Evolutionary conservation across 2,888 invertebrate species (phyloP).

Genomic region (Epinotia ramella): DNA sequence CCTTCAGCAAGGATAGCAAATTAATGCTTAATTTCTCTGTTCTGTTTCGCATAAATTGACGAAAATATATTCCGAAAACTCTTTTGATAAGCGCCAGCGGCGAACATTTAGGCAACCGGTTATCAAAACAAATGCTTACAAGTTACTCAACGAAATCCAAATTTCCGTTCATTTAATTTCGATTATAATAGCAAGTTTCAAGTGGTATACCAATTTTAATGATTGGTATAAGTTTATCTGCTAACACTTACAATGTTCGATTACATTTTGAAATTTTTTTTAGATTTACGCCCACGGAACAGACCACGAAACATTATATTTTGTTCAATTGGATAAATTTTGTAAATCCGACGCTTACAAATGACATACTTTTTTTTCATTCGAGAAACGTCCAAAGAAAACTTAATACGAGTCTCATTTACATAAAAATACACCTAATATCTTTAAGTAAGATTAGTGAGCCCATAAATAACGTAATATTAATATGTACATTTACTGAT

Average conservation of each 20-base stretch:
- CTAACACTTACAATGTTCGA: slow-evolving; percentile 49
- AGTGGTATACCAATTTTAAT: slow-evolving; percentile 57
- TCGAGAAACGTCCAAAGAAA: not conserved
- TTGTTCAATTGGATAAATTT: not conserved
- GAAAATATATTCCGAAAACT: slow-evolving; percentile 70
- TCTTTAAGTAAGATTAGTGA: not conserved
- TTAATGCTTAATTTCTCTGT: slow-evolving; percentile 77
- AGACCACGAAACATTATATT: slow-evolving; percentile 2
- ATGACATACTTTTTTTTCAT: not conserved
- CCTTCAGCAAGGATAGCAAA: slow-evolving; percentile 68
- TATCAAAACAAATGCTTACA: slow-evolving; percentile 62
- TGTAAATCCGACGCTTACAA: slow-evolving; percentile 11
- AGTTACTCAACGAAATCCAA: slow-evolving; percentile 51
- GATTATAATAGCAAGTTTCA: slow-evolving; percentile 54
- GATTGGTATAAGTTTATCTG: slow-evolving; percentile 55
- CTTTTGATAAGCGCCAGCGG: slow-evolving; percentile 63
- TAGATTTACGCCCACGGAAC: slow-evolving; percentile 14
- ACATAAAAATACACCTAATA: not conserved
- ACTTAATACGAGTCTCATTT: not conserved
- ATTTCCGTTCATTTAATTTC: slow-evolving; percentile 59
- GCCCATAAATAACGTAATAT: not conserved
- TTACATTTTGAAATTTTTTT: slow-evolving; percentile 40
- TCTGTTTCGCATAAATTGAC: slow-evolving; percentile 74
- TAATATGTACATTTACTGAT: not conserved
- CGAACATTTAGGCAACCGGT: slow-evolving; percentile 62